Evolutionary conservation across 2,888 invertebrate genomes (phyloP).

Genomic region (Plusia festucae): DNA sequence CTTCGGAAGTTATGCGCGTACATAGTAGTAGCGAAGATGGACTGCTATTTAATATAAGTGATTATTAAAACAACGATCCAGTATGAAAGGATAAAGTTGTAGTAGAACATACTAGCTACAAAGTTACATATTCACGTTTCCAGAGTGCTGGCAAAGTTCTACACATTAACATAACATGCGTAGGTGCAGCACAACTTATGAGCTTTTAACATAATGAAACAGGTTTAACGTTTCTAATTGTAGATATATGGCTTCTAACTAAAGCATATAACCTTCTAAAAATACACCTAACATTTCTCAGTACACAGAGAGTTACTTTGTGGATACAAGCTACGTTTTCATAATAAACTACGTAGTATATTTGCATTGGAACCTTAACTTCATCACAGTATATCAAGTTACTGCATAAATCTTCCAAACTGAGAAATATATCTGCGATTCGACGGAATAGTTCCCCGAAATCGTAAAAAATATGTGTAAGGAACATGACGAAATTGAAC

Average conservation of each 20-base stretch:
- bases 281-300: not conserved
- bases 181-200: slow-evolving; percentile 48
- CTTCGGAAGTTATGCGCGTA: too few species aligned
- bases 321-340: not conserved
- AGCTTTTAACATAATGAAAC: slow-evolving; percentile 52
- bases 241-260: slow-evolving; percentile 12
- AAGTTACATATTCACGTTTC: slow-evolving; percentile 30
- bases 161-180: slow-evolving; percentile 37
- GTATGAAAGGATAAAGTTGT: slow-evolving; percentile 11
- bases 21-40: not conserved
- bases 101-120: slow-evolving; percentile 3
- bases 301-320: not conserved
- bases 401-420: slow-evolving; percentile 51
- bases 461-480: slow-evolving; percentile 53
- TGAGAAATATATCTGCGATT: slow-evolving; percentile 50
- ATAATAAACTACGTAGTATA: slow-evolving; percentile 13
- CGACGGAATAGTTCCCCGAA: slow-evolving; percentile 47
- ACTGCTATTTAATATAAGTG: not conserved
- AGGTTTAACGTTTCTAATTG: slow-evolving; percentile 42
- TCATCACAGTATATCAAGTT: slow-evolving; percentile 33
- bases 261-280: not conserved
- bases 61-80: slow-evolving; percentile 5
- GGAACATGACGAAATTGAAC: slow-evolving; percentile 54
- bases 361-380: slow-evolving; percentile 33
- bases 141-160: slow-evolving; percentile 32